phyloP scores from a whole-genome alignment of 2,888 invertebrate genomes.

The Clivina fossor region DNA sequence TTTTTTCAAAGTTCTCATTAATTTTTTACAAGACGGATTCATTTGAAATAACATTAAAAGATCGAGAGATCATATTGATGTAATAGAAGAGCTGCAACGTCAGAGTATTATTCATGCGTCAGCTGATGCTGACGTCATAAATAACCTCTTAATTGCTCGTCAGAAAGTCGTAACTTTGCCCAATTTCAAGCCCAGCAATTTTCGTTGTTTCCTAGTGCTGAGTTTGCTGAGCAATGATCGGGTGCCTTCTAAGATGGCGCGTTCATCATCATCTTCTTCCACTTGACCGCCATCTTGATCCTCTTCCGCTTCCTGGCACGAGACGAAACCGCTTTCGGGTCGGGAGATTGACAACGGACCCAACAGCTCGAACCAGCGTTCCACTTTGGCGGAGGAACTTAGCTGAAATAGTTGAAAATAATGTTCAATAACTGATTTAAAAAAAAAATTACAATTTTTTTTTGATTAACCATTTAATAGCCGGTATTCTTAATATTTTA shows the following conservation, averaged over 20 bases:
- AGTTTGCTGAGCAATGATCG: slow-evolving; percentile 68
- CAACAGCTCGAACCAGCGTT: slow-evolving; percentile 77
- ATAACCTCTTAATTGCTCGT: slow-evolving; percentile 44
- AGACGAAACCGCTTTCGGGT: slow-evolving; percentile 77
- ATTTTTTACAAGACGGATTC: too few species aligned
- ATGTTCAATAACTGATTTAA: slow-evolving; percentile 2
- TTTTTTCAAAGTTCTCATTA: too few species aligned
- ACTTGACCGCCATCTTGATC: slow-evolving; percentile 50
- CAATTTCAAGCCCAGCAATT: slow-evolving; percentile 67
- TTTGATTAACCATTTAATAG: background rate
- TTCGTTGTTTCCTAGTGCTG: slow-evolving; percentile 70
- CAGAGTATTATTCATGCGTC: background rate
- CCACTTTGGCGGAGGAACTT: slow-evolving; percentile 76
- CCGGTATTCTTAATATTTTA: background rate
- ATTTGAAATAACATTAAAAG: too few species aligned
- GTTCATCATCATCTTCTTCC: slow-evolving; percentile 58
- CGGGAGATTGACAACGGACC: slow-evolving; percentile 67
- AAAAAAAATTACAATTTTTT: background rate
- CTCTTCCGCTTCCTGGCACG: slow-evolving; percentile 59
- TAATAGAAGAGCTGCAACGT: too few species aligned
- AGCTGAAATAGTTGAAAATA: slow-evolving; percentile 66
- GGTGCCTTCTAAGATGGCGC: slow-evolving; percentile 66
- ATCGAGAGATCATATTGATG: too few species aligned
- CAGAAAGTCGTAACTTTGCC: slow-evolving; percentile 73
- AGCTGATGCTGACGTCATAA: slow-evolving; percentile 14